These are phyloP conservation scores for Centropus bengalensis DNA, from an alignment of 2,113 vertebrate genomes.

Conservation along the genomic window DNA sequence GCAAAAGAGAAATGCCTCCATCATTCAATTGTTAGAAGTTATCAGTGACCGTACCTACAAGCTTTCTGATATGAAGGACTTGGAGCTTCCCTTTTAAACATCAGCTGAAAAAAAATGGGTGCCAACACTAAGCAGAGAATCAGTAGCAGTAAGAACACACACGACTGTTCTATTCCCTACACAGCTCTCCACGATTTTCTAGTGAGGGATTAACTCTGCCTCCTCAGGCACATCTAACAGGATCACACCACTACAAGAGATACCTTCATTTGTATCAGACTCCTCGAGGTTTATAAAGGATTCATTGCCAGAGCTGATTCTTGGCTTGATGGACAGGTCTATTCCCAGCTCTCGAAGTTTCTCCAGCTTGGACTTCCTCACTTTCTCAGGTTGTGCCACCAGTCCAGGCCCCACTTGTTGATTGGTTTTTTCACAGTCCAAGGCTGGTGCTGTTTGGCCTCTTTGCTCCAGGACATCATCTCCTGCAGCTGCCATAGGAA, in stretches of 20 bases:
- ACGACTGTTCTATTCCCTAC: neutral
- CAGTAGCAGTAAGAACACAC: fast-evolving
- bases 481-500: neutral
- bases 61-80: neutral
- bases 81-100: neutral
- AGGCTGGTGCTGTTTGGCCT: neutral
- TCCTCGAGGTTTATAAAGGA: slow-evolving; percentile 89
- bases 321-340: slow-evolving; percentile 86
- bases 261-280: slow-evolving; percentile 85
- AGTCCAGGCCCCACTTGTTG: neutral
- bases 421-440: neutral
- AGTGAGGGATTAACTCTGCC: neutral
- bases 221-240: neutral
- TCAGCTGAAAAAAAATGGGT: neutral
- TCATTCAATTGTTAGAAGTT: neutral
- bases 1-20: neutral
- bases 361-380: slow-evolving; percentile 82
- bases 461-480: neutral
- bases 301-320: slow-evolving; percentile 81
- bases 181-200: neutral
- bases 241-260: neutral
- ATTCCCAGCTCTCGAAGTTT: slow-evolving; percentile 88
- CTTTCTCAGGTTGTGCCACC: slow-evolving; percentile 60
- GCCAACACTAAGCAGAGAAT: neutral
- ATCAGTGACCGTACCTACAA: neutral